A percentile compares a stretch with the other conserved stretches of the same genome.
These are phyloP conservation scores for Oreochromis aureus DNA, from an alignment of 2,113 vertebrate species.

Conservation along the genomic window DNA sequence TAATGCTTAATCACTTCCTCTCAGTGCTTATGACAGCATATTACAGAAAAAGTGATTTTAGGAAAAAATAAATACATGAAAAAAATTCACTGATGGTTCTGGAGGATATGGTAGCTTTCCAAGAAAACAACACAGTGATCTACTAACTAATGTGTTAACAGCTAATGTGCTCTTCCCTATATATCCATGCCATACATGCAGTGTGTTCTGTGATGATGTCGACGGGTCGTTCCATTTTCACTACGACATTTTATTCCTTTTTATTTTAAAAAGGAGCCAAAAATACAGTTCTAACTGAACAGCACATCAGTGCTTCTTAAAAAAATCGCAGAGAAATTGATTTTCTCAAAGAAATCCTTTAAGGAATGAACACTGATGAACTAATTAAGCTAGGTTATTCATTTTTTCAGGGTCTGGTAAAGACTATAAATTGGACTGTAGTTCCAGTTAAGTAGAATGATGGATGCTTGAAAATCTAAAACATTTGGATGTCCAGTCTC, in stretches of 20 bases:
- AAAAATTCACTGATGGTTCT: neutral
- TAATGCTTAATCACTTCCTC: neutral
- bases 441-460: neutral
- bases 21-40: neutral
- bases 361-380: neutral
- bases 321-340: neutral
- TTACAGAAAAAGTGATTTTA: neutral
- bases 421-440: neutral
- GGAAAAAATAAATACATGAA: neutral
- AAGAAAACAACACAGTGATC: neutral
- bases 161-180: neutral
- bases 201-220: neutral
- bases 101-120: neutral
- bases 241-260: too few species aligned
- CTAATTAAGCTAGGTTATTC: neutral
- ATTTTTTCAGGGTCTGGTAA: neutral
- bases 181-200: neutral
- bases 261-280: too few species aligned
- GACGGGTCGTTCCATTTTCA: too few species aligned
- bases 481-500: neutral
- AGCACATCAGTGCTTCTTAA: neutral
- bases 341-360: neutral
- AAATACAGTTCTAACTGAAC: neutral
- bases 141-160: neutral
- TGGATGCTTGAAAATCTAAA: neutral